Evolutionary conservation across 2,113 vertebrate species (phyloP), one percentile per base, ranked within the genome.

Genomic region (Lycaon pictus): DNA sequence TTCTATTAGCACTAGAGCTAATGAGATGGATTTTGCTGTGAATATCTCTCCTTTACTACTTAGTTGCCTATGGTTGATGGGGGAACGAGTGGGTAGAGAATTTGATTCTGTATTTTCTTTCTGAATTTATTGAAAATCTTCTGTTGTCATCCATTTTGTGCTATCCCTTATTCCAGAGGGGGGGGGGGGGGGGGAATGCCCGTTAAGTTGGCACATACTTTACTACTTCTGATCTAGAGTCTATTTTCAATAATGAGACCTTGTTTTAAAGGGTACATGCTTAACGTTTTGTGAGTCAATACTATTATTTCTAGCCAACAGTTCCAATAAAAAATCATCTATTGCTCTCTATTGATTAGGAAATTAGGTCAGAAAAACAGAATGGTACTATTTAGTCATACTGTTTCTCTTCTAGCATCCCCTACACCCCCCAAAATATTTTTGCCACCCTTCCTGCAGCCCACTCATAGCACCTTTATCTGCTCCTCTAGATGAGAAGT

Each of bases 81-180:
- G 10, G 67, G 8, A 19, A 51, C 76, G 35, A 7, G 22, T 53
- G 32, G 20, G 3, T 63, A 81, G 20, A 8, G 4, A 88, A 87
- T 23, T 58, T 88, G n/a, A 92, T 29, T 43, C 58, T 85, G 25
- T 6, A 53, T 63, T 90, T 96, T 93, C 62, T 92, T 95, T 62
- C 74, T 67, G 48, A 83, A 74, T 69, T 37, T 87, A 80, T 19
- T 84, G n/a, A 85, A 94, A 91, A 87, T 92, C 55, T 77, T 80
- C 55, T 23, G 58, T 85, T 58, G 37, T 76, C 56, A 92, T 37
- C 15, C 12, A n/a, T 60, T 37, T 80, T 51, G 8, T 63, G 23
- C 29, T 95, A 69, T 55, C 13, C 6, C 48, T 3, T 77, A 69
- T 62, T 76, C 23, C 35, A 37, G 37, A 37, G 56, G 12, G 16